These are phyloP conservation scores for Hydra vulgaris DNA, from an alignment of 30 jellyfish, hydroid and myxozoan genomes.

Conservation along the genomic window DNA sequence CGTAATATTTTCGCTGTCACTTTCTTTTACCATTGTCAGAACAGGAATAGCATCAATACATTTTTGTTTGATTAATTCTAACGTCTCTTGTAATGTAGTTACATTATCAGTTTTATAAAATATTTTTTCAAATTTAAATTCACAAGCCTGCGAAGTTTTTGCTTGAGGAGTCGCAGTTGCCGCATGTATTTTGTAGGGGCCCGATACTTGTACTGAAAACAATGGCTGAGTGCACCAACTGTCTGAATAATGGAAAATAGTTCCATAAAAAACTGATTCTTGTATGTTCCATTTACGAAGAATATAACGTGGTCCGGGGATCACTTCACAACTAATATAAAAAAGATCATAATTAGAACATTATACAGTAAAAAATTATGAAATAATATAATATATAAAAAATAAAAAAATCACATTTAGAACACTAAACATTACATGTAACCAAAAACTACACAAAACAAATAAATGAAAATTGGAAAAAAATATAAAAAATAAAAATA, in stretches of 20 bases:
- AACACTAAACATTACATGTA: too few species aligned
- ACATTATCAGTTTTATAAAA: neutral
- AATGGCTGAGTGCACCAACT: constrained; percentile 31
- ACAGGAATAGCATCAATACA: constrained; percentile 22
- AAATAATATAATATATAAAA: too few species aligned
- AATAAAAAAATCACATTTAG: too few species aligned
- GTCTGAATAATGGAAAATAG: constrained; percentile 21
- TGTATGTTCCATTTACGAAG: neutral
- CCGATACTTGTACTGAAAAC: constrained; percentile 11
- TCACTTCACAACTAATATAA: constrained; percentile 9
- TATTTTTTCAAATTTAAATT: constrained; percentile 10
- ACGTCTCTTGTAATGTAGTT: neutral
- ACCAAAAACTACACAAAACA: too few species aligned
- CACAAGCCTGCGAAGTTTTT: constrained; percentile 3
- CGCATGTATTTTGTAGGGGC: constrained; percentile 1
- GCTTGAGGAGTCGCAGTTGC: constrained; percentile 18
- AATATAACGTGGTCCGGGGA: neutral
- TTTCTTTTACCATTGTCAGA: neutral
- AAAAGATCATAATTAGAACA: too few species aligned
- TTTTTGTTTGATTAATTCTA: neutral
- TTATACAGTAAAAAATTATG: too few species aligned
- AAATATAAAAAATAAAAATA: too few species aligned
- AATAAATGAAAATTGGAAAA: too few species aligned
- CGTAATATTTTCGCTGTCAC: neutral
- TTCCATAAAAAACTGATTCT: neutral